These are phyloP conservation scores for Aurelia aurita complex sp. Pacific DNA, from an alignment of 30 jellyfish, hydroid and myxozoan genomes.

Conservation along the genomic window DNA sequence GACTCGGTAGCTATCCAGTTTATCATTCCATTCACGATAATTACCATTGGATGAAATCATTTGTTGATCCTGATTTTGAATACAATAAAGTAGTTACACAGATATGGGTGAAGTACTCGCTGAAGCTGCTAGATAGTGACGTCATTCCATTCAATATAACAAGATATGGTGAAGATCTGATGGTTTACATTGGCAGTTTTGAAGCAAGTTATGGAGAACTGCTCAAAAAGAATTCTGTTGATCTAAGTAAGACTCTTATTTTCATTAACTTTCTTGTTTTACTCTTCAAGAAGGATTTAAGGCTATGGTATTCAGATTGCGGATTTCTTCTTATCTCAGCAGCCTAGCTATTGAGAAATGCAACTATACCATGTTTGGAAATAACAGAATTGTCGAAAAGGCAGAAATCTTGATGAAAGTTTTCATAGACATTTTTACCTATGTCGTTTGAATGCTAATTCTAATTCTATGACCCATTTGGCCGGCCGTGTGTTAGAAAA, in stretches of 20 bases:
- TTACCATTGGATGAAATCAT: slow-evolving; percentile 82
- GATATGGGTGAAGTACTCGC: slow-evolving; percentile 64
- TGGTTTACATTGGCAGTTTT: slow-evolving; percentile 56
- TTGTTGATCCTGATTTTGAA: slow-evolving; percentile 89
- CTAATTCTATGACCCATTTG: too few species aligned
- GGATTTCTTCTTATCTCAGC: too few species aligned
- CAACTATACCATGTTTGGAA: too few species aligned
- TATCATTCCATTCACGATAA: slow-evolving; percentile 96
- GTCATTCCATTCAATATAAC: slow-evolving; percentile 78
- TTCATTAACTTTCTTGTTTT: too few species aligned
- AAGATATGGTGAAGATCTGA: slow-evolving; percentile 75
- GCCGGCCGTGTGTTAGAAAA: too few species aligned
- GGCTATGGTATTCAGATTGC: too few species aligned
- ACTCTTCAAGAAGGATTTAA: too few species aligned
- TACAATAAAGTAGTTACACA: slow-evolving; percentile 79
- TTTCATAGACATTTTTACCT: too few species aligned
- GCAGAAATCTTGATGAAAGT: too few species aligned
- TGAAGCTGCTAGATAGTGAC: slow-evolving; percentile 75
- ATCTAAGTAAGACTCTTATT: slow-evolving; percentile 47
- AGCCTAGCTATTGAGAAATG: too few species aligned
- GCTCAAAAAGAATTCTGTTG: slow-evolving; percentile 55
- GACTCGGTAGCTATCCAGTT: slow-evolving; percentile 83
- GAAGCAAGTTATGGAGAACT: slow-evolving; percentile 50
- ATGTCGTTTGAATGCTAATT: too few species aligned
- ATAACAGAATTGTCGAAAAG: too few species aligned